phyloP scores from a whole-genome alignment of 2,888 invertebrate genomes.

The Galeruca laticollis region DNA sequence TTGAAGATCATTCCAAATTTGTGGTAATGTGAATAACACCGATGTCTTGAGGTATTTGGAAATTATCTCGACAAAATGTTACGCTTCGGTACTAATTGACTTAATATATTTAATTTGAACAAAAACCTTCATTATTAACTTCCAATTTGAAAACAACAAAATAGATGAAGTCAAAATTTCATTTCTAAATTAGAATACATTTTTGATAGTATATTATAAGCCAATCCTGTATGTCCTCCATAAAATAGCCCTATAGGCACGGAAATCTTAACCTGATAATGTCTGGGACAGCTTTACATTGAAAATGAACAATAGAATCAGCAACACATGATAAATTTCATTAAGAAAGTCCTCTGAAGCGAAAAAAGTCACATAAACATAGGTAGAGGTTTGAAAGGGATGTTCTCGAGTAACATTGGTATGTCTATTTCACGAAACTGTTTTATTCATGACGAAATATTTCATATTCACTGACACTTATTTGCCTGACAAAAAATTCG shows the following conservation, averaged over 20 bases:
- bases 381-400: constrained; percentile 58
- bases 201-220: not conserved
- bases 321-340: constrained; percentile 66
- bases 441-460: constrained; percentile 57
- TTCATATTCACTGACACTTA: constrained; percentile 54
- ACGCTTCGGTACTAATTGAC: too few species aligned
- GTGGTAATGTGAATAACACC: too few species aligned
- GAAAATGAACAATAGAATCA: constrained; percentile 56
- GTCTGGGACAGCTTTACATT: constrained; percentile 52
- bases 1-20: too few species aligned
- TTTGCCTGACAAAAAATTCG: constrained; percentile 47
- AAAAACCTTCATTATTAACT: too few species aligned
- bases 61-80: too few species aligned
- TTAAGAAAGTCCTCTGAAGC: constrained; percentile 60
- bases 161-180: too few species aligned
- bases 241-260: constrained; percentile 36
- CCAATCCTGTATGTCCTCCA: constrained; percentile 19
- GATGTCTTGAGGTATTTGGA: too few species aligned
- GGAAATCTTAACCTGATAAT: constrained; percentile 55
- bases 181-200: not conserved
- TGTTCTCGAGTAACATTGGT: constrained; percentile 59
- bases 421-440: constrained; percentile 51
- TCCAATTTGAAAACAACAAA: not conserved
- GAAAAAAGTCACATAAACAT: constrained; percentile 62
- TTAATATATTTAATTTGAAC: too few species aligned